Percentiles rank a stretch among this genome's conserved stretches.
Evolutionary conservation across 2,113 vertebrate species (phyloP).

Genomic region (Eurystomus gularis): DNA sequence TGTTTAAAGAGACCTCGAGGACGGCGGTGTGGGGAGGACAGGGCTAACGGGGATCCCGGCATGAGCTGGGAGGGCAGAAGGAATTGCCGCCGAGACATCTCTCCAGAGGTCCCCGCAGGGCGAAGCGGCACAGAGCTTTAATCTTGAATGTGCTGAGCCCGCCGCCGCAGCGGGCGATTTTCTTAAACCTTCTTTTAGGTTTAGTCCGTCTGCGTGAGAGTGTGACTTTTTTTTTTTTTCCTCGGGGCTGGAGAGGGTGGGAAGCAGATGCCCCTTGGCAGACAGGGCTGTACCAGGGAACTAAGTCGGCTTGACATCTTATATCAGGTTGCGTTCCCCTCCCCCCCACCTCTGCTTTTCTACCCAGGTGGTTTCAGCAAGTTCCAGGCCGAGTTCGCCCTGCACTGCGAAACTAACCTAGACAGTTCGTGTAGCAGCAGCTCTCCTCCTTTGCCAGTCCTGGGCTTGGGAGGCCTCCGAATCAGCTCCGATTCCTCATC

Average conservation of each 20-base stretch:
- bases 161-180: neutral
- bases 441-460: slow-evolving; percentile 87
- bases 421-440: slow-evolving; percentile 85
- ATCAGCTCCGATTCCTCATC: slow-evolving; percentile 96
- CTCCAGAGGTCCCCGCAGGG: neutral
- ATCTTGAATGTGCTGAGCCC: neutral
- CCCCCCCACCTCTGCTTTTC: neutral
- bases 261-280: neutral
- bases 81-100: neutral
- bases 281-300: neutral
- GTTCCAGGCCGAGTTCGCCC: slow-evolving; percentile 89
- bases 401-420: slow-evolving; percentile 90
- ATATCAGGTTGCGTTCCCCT: neutral
- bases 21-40: no score
- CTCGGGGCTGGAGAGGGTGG: neutral
- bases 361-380: slow-evolving; percentile 91
- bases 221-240: neutral
- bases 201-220: neutral
- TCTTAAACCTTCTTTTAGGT: neutral
- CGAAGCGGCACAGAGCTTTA: neutral
- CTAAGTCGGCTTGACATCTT: neutral
- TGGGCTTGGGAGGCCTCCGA: slow-evolving; percentile 90
- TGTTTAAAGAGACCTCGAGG: neutral
- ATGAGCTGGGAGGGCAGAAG: neutral
- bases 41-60: neutral